Percentiles rank a stretch among this genome's conserved stretches.
phyloP scores from a whole-genome alignment of 2,888 invertebrate genomes.

The Hirudinaria manillensis region DNA sequence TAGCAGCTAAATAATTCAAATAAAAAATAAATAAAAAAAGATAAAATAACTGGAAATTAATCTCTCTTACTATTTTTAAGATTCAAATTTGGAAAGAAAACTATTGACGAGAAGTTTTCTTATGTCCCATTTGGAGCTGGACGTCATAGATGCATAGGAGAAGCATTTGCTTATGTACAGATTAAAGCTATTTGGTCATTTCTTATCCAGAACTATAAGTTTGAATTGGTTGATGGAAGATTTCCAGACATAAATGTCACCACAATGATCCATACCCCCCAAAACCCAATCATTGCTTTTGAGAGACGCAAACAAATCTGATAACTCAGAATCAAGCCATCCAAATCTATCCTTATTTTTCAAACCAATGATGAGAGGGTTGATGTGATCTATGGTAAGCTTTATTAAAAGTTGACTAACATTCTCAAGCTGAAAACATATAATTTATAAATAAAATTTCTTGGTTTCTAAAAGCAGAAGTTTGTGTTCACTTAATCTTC shows the following conservation, averaged over 20 bases:
- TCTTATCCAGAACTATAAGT: conserved; percentile 43
- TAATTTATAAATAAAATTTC: too few species aligned
- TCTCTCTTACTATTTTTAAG: conserved; percentile 35
- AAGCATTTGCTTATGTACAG: conserved; percentile 49
- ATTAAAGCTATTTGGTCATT: conserved; percentile 46
- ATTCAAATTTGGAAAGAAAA: conserved; percentile 42
- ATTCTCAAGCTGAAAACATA: too few species aligned
- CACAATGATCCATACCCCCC: conserved; percentile 50
- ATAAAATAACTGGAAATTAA: not conserved
- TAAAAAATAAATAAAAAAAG: not conserved
- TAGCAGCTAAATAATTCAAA: not conserved
- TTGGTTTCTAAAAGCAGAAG: too few species aligned
- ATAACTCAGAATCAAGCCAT: not conserved
- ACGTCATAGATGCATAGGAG: conserved; percentile 48
- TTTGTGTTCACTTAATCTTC: too few species aligned
- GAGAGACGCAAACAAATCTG: conserved; percentile 6
- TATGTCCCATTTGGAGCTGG: conserved; percentile 49
- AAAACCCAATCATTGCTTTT: conserved; percentile 44
- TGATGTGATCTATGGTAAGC: too few species aligned
- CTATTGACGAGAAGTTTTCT: conserved; percentile 44
- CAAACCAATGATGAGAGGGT: too few species aligned
- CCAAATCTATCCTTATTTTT: too few species aligned
- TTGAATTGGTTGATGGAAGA: conserved; percentile 44
- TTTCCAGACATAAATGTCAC: conserved; percentile 45
- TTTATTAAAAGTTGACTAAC: too few species aligned